Percentiles rank a stretch among this genome's conserved stretches.
Conservation (phyloP, 2,888 invertebrate species). For the Philereme transversata region DNA sequence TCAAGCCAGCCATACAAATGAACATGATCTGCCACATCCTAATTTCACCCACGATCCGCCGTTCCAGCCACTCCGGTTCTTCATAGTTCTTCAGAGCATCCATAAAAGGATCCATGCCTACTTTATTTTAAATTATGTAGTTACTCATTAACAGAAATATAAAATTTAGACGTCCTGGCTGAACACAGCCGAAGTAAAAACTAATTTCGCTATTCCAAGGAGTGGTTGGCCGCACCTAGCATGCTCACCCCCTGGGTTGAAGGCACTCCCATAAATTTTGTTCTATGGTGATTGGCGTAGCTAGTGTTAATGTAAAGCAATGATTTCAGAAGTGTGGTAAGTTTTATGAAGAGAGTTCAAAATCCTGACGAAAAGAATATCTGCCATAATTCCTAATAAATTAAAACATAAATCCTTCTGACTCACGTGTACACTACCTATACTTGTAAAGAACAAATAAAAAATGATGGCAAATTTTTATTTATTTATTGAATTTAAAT, state of each 20-base stretch:
- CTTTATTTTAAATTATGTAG: slow-evolving; percentile 2
- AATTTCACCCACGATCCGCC: slow-evolving; percentile 86
- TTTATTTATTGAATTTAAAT: too few relatives aligned
- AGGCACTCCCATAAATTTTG: slow-evolving; percentile 41
- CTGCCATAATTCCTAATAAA: too few relatives aligned
- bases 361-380: too few relatives aligned
- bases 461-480: too few relatives aligned
- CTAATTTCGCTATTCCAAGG: slow-evolving; percentile 73
- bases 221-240: slow-evolving; percentile 76
- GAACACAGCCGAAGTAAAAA: slow-evolving; percentile 56
- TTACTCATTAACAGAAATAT: background rate
- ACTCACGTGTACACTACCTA: too few relatives aligned
- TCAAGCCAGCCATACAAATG: slow-evolving; percentile 86
- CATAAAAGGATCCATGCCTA: slow-evolving; percentile 68
- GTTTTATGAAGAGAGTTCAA: too few relatives aligned
- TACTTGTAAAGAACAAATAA: too few relatives aligned
- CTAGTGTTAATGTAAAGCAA: background rate
- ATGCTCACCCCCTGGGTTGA: slow-evolving; percentile 26
- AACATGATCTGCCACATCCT: slow-evolving; percentile 93
- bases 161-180: slow-evolving; percentile 47
- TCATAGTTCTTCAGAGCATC: slow-evolving; percentile 72
- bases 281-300: slow-evolving; percentile 6
- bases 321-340: too few relatives aligned
- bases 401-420: too few relatives aligned
- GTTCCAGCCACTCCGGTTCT: slow-evolving; percentile 90